Evolutionary conservation across 2,797 vertebrate species (phyloP).

Genomic region (Myiotriccus ornatus): DNA sequence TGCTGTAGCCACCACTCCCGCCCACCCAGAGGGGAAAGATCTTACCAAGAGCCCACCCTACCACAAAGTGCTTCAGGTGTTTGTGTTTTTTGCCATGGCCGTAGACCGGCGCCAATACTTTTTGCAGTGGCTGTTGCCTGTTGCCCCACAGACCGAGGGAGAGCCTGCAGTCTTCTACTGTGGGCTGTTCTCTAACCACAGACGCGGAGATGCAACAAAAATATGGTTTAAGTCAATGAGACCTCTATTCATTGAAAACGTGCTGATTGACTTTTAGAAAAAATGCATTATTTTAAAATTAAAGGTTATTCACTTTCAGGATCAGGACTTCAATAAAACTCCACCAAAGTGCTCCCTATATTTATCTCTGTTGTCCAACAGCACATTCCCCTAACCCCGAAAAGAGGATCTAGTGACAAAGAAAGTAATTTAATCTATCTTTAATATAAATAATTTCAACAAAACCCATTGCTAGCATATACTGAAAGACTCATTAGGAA

Average conservation of each 20-base stretch:
- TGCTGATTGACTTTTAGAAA: not conserved
- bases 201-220: not conserved
- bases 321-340: not conserved
- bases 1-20: too few relatives aligned
- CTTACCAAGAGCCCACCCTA: too few relatives aligned
- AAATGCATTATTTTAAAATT: not conserved
- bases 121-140: not conserved
- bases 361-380: not conserved
- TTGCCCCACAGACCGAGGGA: too few relatives aligned
- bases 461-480: not conserved
- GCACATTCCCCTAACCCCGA: rapidly evolving
- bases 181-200: not conserved
- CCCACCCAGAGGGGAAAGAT: not conserved
- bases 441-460: not conserved
- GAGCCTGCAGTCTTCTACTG: not conserved
- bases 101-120: not conserved
- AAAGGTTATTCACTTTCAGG: not conserved
- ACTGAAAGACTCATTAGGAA: not conserved
- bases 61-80: not conserved
- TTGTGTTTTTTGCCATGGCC: not conserved
- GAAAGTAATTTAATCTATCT: not conserved
- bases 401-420: not conserved
- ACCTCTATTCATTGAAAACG: not conserved
- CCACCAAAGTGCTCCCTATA: not conserved
- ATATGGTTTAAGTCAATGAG: not conserved